A percentile compares a stretch with the other conserved stretches of the same genome.
phyloP scores from a whole-genome alignment of 2,888 invertebrate genomes.

The Drosophila eohydei region DNA sequence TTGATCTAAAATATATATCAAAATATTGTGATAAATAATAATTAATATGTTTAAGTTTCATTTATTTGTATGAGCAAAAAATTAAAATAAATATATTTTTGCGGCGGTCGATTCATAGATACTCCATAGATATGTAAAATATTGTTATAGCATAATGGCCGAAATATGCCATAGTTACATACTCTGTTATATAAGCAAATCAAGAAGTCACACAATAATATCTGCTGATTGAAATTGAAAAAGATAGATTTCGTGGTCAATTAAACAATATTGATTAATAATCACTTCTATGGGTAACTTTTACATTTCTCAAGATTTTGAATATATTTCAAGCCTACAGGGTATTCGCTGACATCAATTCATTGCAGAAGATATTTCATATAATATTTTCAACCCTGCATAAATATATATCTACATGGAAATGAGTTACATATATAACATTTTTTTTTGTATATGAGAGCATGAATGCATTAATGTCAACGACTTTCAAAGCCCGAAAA shows the following conservation, averaged over 20 bases:
- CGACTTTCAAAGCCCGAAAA: conserved; percentile 31
- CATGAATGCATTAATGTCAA: conserved; percentile 77
- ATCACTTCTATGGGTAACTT: neutral
- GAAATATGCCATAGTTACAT: no score
- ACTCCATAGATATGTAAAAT: neutral
- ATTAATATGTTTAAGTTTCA: conserved; percentile 58
- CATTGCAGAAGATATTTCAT: neutral
- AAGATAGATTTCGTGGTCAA: neutral
- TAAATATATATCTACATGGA: conserved; percentile 14
- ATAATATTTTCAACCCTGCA: neutral
- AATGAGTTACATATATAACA: conserved; percentile 5
- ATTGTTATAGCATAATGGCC: no score
- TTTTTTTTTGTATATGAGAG: conserved; percentile 56
- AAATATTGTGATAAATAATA: conserved; percentile 76
- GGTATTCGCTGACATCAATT: neutral
- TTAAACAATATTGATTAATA: neutral
- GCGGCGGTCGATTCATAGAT: neutral
- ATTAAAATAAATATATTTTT: conserved; percentile 2
- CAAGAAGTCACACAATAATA: no score
- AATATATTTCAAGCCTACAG: neutral
- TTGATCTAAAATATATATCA: conserved; percentile 57
- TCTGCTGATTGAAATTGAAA: no score
- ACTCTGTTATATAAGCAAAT: no score
- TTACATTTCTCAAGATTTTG: neutral
- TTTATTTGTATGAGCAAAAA: conserved; percentile 32